A percentile compares a stretch with the other conserved stretches of the same genome.
These are phyloP conservation scores for Neoascia interrupta DNA, from an alignment of 2,888 invertebrate species.

Conservation along the genomic window DNA sequence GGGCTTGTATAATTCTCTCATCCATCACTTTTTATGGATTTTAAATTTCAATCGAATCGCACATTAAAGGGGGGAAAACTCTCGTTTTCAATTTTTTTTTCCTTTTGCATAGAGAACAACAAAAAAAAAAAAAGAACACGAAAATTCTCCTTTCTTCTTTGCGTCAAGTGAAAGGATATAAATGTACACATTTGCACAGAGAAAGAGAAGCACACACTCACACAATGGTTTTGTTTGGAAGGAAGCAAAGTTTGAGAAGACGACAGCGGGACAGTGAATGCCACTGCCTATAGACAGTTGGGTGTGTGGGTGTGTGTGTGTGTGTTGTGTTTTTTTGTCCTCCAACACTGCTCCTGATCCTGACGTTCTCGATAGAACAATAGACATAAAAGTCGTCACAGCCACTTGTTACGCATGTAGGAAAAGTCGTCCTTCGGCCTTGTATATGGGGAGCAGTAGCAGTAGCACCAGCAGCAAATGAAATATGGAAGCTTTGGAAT, in stretches of 20 bases:
- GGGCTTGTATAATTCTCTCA: constrained; percentile 48
- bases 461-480: constrained; percentile 42
- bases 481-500: constrained; percentile 69
- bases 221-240: constrained; percentile 56
- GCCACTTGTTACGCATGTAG: constrained; percentile 69
- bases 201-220: constrained; percentile 32
- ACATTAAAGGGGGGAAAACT: constrained; percentile 57
- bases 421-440: constrained; percentile 37
- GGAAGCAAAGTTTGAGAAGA: too few species aligned
- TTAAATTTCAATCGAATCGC: constrained; percentile 61
- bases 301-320: constrained; percentile 26
- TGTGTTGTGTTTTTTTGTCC: constrained; percentile 22
- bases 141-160: constrained; percentile 33
- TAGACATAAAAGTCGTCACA: constrained; percentile 70
- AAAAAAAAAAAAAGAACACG: constrained; percentile 57
- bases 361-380: constrained; percentile 62
- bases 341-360: constrained; percentile 12
- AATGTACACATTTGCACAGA: constrained; percentile 54
- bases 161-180: constrained; percentile 65
- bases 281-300: background rate
- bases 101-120: constrained; percentile 13
- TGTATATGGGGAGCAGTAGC: constrained; percentile 4
- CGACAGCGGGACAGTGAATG: constrained; percentile 18
- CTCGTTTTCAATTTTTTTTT: constrained; percentile 44
- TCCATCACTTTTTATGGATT: constrained; percentile 66